Conservation (phyloP, 2,888 invertebrate species). For the Rosalia funebris region DNA sequence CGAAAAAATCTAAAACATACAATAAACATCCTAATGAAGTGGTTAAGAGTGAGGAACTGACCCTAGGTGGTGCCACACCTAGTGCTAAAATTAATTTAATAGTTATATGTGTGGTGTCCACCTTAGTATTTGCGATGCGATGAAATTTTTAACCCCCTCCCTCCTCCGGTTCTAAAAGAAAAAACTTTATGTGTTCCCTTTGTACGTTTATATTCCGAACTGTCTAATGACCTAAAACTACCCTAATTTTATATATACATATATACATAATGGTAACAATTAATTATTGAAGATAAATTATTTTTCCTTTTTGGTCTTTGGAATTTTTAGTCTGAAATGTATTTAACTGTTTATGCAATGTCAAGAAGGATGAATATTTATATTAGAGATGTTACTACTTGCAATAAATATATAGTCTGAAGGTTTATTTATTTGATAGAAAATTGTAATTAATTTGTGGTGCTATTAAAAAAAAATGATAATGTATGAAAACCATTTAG, state of each 20-base stretch:
- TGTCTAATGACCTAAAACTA: conserved; percentile 48
- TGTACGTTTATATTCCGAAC: conserved; percentile 46
- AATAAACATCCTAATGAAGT: conserved; percentile 91
- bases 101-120: conserved; percentile 50
- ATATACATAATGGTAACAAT: conserved; percentile 50
- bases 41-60: conserved; percentile 91
- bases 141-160: conserved; percentile 42
- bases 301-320: conserved; percentile 44
- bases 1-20: conserved; percentile 74
- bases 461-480: too few relatives aligned
- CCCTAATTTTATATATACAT: conserved; percentile 54
- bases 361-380: conserved; percentile 13
- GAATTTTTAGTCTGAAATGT: conserved; percentile 38
- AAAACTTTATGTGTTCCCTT: conserved; percentile 43
- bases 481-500: too few relatives aligned
- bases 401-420: background rate
- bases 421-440: background rate
- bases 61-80: conserved; percentile 69
- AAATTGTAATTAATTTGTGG: too few relatives aligned
- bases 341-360: too few relatives aligned
- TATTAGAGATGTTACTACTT: conserved; percentile 3
- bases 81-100: conserved; percentile 46
- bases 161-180: conserved; percentile 21
- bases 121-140: conserved; percentile 56
- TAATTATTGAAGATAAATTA: conserved; percentile 56